Conservation (phyloP, 2,113 vertebrate species). For the Periophthalmus modestus region DNA sequence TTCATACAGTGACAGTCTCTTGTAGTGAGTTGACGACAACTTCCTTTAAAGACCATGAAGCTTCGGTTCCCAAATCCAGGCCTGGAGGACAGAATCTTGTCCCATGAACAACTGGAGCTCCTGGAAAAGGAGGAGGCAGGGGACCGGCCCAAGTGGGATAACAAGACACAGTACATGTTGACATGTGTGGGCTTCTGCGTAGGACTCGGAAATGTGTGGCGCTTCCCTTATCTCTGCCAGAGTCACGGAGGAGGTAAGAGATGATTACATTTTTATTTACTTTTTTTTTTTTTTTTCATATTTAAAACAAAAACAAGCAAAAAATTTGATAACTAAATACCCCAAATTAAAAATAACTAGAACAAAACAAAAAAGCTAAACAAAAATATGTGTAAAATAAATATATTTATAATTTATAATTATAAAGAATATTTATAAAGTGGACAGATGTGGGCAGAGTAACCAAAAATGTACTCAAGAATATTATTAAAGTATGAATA, state of each 20-base stretch:
- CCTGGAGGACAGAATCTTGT: conserved; percentile 85
- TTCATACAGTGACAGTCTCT: neutral
- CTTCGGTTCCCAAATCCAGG: conserved; percentile 81
- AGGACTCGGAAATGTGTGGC: conserved; percentile 91
- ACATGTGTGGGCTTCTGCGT: conserved; percentile 92
- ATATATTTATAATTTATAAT: no score
- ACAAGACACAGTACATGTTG: conserved; percentile 91
- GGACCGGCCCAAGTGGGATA: conserved; percentile 89
- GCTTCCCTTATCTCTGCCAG: conserved; percentile 91
- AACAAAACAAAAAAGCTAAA: no score
- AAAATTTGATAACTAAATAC: no score
- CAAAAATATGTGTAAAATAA: no score
- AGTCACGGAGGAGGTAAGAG: conserved; percentile 90
- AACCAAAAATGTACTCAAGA: no score
- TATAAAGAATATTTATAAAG: no score
- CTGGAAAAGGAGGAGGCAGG: conserved; percentile 82
- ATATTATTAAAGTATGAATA: no score
- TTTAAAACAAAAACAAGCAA: no score
- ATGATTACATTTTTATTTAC: conserved; percentile 3
- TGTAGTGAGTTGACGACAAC: conserved; percentile 7
- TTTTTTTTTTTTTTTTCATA: no score
- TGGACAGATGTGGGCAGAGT: no score
- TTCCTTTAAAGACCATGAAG: conserved; percentile 61
- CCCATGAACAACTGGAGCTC: conserved; percentile 78
- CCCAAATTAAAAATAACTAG: no score